Evolutionary conservation across 2,888 invertebrate species (phyloP), one percentile per base, ranked within the genome.

Genomic region (Leptinotarsa rubiginosa): DNA sequence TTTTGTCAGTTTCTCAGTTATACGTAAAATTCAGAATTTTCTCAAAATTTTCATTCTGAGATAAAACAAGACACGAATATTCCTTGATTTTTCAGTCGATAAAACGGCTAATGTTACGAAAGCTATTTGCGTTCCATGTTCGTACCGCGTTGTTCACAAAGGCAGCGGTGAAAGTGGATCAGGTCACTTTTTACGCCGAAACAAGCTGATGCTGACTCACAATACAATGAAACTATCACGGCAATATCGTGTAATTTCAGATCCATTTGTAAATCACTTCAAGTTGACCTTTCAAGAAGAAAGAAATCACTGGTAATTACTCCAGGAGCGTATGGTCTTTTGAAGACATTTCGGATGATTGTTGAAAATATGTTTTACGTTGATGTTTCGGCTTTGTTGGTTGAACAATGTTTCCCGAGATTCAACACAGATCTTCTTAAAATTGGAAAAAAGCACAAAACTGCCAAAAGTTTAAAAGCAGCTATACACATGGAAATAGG

Each of bases 151-250:
- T 62, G 4, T 41, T 31, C 18, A 41, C 62, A 62, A 18, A 41
- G 25, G 31, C n/a, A 62, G 16, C 62, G 41, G 62, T 62, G 62
- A 62, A 62, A 62, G 62, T 62, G 62, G 62, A 62, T 62, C 62
- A 62, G 62, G 62, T 62, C 62, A 62, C 16, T 62, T 62, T 62
- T 62, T 62, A 31, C 41, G 5, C n/a, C 0, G 41, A 18, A 5
- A 10, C n/a, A 3, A 62, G 25, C 41, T 31, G 62, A 62, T n/a
- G 31, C 62, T 62, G 62, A 62, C 62, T 62, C 62, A 62, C 62
- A n/a, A 5, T 31, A 62, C 62, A 62, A 62, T 62, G n/a, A 31
- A 62, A 62, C 62, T 31, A 62, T 31, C 62, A 41, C 62, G 62
- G 62, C 62, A 7, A 62, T 62, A 62, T n/a, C 62, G 62, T 25